Evolutionary conservation across 2,113 vertebrate species (phyloP).

Genomic region (Talpa occidentalis): DNA sequence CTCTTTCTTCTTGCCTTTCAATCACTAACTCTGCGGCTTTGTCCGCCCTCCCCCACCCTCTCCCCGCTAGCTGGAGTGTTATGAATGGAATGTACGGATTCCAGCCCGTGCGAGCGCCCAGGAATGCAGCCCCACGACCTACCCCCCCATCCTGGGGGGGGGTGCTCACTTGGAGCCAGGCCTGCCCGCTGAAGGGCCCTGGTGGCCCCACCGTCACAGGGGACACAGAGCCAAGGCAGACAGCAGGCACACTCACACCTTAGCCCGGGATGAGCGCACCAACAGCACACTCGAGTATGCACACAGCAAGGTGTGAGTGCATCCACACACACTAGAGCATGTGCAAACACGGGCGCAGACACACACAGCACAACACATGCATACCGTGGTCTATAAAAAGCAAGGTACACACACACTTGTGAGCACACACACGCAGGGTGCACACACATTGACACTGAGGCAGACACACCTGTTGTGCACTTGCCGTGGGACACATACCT

Average conservation of each 20-base stretch:
- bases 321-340: background rate
- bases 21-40: background rate
- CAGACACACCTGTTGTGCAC: no score
- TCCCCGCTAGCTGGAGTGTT: conserved; percentile 33
- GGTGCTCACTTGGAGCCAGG: background rate
- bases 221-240: background rate
- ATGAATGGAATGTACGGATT: conserved; percentile 79
- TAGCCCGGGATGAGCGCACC: background rate
- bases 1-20: background rate
- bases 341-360: rapidly evolving
- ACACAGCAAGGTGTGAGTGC: no score
- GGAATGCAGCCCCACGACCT: conserved; percentile 43
- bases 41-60: background rate
- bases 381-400: background rate
- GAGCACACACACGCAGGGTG: no score
- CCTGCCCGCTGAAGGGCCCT: background rate
- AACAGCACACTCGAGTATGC: no score
- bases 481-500: background rate
- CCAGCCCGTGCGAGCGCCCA: background rate
- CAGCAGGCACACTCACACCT: no score
- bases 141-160: background rate
- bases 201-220: background rate
- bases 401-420: background rate
- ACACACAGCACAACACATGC: background rate
- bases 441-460: background rate